phyloP scores from a whole-genome alignment of 1,140 invertebrate species.

The Conus ventricosus region DNA sequence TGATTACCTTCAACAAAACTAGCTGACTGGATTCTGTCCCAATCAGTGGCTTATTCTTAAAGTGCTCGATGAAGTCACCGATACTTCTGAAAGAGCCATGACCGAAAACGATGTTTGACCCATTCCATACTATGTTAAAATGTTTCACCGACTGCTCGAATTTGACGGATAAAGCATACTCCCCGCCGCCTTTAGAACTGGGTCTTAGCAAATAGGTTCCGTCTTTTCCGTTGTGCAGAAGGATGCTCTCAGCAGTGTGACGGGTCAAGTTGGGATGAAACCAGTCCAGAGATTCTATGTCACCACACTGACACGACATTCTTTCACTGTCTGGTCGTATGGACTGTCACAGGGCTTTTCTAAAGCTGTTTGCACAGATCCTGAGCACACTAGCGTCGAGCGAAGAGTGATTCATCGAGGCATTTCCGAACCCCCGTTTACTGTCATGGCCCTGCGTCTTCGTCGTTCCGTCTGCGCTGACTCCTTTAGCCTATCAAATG shows the following conservation, averaged over 20 bases:
- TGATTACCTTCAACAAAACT: slow-evolving; percentile 34
- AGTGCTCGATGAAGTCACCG: slow-evolving; percentile 65
- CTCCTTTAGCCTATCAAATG: neutral
- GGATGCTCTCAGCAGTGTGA: slow-evolving; percentile 69
- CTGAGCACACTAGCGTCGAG: neutral
- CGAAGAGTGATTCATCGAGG: neutral
- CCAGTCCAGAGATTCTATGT: slow-evolving; percentile 53
- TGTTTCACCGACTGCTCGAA: slow-evolving; percentile 71
- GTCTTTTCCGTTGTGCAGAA: slow-evolving; percentile 68
- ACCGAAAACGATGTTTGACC: slow-evolving; percentile 62
- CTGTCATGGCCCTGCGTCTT: neutral
- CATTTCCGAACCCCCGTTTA: neutral
- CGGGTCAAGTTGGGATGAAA: slow-evolving; percentile 65
- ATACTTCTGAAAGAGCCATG: slow-evolving; percentile 61
- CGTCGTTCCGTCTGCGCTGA: neutral
- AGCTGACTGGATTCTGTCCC: slow-evolving; percentile 66
- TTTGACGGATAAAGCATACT: slow-evolving; percentile 69
- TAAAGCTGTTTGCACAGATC: neutral
- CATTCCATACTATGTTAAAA: slow-evolving; percentile 60
- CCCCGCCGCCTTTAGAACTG: slow-evolving; percentile 62
- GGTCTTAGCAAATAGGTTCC: slow-evolving; percentile 67
- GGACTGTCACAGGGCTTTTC: neutral
- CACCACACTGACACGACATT: slow-evolving; percentile 18
- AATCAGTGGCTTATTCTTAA: slow-evolving; percentile 67
- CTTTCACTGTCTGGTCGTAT: neutral